phyloP scores from a whole-genome alignment of 2,113 vertebrate genomes.

The Dasyurus viverrinus region DNA sequence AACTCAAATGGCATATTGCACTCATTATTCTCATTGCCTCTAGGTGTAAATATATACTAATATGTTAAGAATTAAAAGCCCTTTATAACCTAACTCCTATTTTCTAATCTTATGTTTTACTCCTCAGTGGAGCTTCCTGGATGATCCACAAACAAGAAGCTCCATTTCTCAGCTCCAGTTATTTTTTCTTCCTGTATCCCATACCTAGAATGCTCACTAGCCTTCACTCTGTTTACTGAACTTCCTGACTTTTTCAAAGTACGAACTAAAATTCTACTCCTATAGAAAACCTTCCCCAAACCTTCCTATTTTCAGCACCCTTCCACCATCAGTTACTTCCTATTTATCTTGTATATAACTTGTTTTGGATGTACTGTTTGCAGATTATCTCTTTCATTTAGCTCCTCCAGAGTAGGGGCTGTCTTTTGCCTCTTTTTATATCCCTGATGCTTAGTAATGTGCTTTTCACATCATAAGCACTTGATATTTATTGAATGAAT shows the following conservation, averaged over 20 bases:
- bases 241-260: neutral
- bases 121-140: neutral
- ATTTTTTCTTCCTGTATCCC: neutral
- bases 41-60: neutral
- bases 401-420: neutral
- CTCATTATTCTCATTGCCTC: neutral
- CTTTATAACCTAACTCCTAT: neutral
- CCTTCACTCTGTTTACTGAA: neutral
- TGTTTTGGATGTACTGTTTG: neutral
- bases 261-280: neutral
- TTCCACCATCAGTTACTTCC: neutral
- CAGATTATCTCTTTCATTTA: neutral
- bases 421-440: neutral
- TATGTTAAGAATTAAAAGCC: neutral
- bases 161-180: neutral
- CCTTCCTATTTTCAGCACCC: neutral
- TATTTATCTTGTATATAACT: neutral
- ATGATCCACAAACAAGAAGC: neutral
- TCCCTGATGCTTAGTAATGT: neutral
- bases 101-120: neutral
- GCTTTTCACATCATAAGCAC: neutral
- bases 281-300: neutral
- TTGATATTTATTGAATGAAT: constrained; percentile 11
- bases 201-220: neutral
- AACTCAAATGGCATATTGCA: neutral